Evolutionary conservation across 2,113 vertebrate genomes (phyloP), one percentile per base, ranked within the genome.

Genomic region (Himantopus leucocephalus): DNA sequence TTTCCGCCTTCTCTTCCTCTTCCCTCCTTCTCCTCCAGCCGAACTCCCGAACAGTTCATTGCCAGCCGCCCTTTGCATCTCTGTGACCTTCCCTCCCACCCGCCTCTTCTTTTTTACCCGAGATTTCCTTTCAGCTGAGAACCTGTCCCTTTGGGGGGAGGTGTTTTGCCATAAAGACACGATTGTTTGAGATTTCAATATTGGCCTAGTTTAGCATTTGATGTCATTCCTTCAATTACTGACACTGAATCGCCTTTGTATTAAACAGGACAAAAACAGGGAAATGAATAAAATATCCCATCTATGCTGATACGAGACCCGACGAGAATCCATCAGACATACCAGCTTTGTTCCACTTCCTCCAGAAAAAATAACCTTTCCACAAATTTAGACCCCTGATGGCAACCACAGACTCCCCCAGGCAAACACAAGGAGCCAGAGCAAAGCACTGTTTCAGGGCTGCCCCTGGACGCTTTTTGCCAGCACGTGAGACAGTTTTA

Each of bases 171-270:
- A 87, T 76, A 96, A 96, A 95, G 91, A 55, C 50, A 27, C 1
- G 0, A 89, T 71, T 91, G 80, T 96, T n/a, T 64, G 58, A 79
- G 70, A 32, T 84, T 83, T 55, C 75, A 62, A 34, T 5, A 24
- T 4, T 76, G 83, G 91, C 89, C 64, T 27, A 5, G 48, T 52
- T 80, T 39, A 89, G 68, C 34, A 59, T 45, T 91, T 94, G 70
- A 95, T 90, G 88, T 94, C 70, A 75, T 87, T 78, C 83, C 73
- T 93, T 87, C 84, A 70, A 19, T 53, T 50, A 56, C 75, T 59
- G 82, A 27, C 66, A 91, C 80, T 90, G 86, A 94, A 29, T 22
- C 1, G 21, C 55, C 75, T 91, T 90, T 95, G 74, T 91, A 15
- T 50, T 27, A 34, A 60, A 73, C 43, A 45, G 67, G 63, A 79